Conservation (phyloP, 2,888 invertebrate genomes). For the Acleris laterana region DNA sequence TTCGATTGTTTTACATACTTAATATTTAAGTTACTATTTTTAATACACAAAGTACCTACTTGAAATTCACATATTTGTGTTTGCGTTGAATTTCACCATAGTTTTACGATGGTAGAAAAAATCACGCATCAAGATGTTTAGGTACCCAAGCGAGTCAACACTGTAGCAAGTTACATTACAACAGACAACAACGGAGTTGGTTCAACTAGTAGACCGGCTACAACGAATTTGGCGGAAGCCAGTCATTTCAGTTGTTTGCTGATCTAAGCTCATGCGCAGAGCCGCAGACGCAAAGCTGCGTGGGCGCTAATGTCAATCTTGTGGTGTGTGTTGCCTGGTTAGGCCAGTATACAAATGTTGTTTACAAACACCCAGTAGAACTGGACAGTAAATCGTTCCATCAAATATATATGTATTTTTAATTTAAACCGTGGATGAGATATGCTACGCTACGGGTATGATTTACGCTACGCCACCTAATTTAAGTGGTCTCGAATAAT, state of each 20-base stretch:
- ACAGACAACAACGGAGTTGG: conserved; percentile 9
- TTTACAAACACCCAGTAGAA: conserved; percentile 10
- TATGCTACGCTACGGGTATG: too few relatives aligned
- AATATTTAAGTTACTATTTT: too few relatives aligned
- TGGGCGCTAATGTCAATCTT: conserved; percentile 52
- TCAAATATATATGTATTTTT: too few relatives aligned
- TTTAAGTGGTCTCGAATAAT: too few relatives aligned
- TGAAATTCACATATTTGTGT: too few relatives aligned
- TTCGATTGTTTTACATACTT: too few relatives aligned
- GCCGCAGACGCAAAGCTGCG: conserved; percentile 48
- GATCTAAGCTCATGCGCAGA: conserved; percentile 62
- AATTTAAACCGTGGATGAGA: too few relatives aligned
- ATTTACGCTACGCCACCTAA: too few relatives aligned
- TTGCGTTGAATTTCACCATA: too few relatives aligned
- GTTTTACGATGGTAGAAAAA: too few relatives aligned
- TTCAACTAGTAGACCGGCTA: conserved; percentile 10
- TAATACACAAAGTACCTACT: too few relatives aligned
- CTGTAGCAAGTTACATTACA: background rate
- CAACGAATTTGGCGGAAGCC: conserved; percentile 61
- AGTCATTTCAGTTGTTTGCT: conserved; percentile 61
- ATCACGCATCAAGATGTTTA: background rate
- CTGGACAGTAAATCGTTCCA: too few relatives aligned
- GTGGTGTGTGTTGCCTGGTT: conserved; percentile 4
- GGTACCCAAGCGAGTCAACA: background rate
- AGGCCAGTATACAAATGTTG: conserved; percentile 8